These are phyloP conservation scores for Cosmopolites sordidus DNA, from an alignment of 2,888 invertebrate species.

Conservation along the genomic window DNA sequence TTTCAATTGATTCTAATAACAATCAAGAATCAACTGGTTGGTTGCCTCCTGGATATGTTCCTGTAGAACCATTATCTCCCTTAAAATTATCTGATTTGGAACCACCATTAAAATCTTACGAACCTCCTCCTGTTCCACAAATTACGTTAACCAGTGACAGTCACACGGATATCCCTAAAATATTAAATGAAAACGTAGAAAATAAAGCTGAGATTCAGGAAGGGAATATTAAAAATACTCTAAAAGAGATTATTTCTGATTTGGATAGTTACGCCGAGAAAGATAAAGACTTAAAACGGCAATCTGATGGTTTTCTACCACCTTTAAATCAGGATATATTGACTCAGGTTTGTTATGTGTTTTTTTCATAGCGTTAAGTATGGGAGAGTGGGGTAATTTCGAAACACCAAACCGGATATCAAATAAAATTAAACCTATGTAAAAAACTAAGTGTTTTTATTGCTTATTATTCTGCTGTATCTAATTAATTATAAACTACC, in stretches of 20 bases:
- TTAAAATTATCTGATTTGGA: slow-evolving; percentile 26
- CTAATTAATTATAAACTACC: too few species aligned
- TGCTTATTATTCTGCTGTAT: too few species aligned
- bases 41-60: slow-evolving; percentile 31
- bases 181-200: slow-evolving; percentile 16
- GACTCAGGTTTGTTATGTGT: slow-evolving; percentile 5
- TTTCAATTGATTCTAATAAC: slow-evolving; percentile 16
- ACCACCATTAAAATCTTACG: slow-evolving; percentile 22
- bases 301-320: slow-evolving; percentile 5
- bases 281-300: slow-evolving; percentile 38
- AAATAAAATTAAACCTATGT: too few species aligned
- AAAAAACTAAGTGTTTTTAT: too few species aligned
- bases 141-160: slow-evolving; percentile 24
- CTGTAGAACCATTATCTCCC: slow-evolving; percentile 33
- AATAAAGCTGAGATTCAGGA: slow-evolving; percentile 48
- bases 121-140: slow-evolving; percentile 16
- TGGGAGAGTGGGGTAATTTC: too few species aligned
- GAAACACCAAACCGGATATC: too few species aligned
- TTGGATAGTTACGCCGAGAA: slow-evolving; percentile 56
- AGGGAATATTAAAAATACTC: slow-evolving; percentile 54
- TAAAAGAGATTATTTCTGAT: slow-evolving; percentile 59
- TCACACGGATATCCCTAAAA: slow-evolving; percentile 11
- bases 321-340: slow-evolving; percentile 16
- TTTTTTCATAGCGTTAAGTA: too few species aligned
- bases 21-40: slow-evolving; percentile 12